These are phyloP conservation scores for Oreochromis spilurus DNA, from an alignment of 2,113 vertebrate genomes.

Conservation along the genomic window DNA sequence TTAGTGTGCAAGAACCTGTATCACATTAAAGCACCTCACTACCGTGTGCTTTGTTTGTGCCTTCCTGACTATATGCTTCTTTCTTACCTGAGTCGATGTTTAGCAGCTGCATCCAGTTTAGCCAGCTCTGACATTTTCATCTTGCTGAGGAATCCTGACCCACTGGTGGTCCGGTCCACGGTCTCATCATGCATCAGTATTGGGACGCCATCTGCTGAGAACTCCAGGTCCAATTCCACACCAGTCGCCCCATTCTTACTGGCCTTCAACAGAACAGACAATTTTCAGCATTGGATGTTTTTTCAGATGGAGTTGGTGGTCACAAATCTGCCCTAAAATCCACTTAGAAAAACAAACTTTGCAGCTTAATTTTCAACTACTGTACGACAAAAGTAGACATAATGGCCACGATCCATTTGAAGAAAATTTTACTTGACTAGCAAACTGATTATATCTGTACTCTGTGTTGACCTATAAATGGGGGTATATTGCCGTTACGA, in stretches of 20 bases:
- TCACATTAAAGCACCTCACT: not conserved
- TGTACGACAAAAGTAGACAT: not conserved
- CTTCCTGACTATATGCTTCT: not conserved
- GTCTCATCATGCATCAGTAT: constrained; percentile 93
- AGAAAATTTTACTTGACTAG: not conserved
- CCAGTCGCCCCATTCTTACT: constrained; percentile 86
- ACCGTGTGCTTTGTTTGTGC: not conserved
- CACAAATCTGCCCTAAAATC: not conserved
- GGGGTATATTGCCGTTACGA: not conserved
- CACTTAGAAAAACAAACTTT: not conserved
- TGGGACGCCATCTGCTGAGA: constrained; percentile 87
- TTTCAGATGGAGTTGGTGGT: not conserved
- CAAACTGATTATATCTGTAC: not conserved
- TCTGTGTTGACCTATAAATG: not conserved
- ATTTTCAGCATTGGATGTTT: not conserved
- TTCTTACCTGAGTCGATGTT: constrained; percentile 84
- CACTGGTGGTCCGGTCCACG: constrained; percentile 91
- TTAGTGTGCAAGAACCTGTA: not conserved
- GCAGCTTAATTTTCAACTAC: not conserved
- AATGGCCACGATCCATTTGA: not conserved
- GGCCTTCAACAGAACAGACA: constrained; percentile 74
- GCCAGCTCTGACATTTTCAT: constrained; percentile 80
- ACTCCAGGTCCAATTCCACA: constrained; percentile 93
- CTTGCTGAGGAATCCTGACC: constrained; percentile 79
- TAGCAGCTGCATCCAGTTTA: constrained; percentile 85